Conservation (phyloP, 2,888 invertebrate species). For the Caenorhabditis drosophilae region DNA sequence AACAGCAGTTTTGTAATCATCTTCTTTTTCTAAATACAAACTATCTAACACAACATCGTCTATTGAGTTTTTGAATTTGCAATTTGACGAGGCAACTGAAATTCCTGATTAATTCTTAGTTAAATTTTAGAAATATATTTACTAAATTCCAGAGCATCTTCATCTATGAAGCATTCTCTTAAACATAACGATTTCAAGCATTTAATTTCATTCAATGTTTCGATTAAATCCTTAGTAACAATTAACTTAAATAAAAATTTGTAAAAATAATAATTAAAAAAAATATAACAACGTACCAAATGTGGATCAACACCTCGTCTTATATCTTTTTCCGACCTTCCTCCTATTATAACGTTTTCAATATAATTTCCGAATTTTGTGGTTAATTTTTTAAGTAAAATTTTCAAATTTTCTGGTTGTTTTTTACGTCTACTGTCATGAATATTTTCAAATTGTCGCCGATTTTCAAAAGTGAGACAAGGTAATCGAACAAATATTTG, state of each 20-base stretch:
- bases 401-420: too few relatives aligned
- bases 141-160: not conserved
- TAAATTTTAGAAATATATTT: not conserved
- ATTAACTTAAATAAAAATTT: not conserved
- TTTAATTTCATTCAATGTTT: not conserved
- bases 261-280: too few relatives aligned
- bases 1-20: not conserved
- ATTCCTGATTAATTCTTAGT: not conserved
- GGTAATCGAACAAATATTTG: too few relatives aligned
- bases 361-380: too few relatives aligned
- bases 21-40: not conserved
- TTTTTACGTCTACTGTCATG: too few relatives aligned
- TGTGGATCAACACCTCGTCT: too few relatives aligned
- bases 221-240: not conserved
- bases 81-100: not conserved
- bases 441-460: too few relatives aligned
- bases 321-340: too few relatives aligned
- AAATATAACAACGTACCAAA: too few relatives aligned
- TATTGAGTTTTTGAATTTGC: not conserved
- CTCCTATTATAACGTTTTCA: too few relatives aligned
- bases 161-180: not conserved
- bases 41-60: not conserved
- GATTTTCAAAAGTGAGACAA: too few relatives aligned
- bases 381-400: too few relatives aligned
- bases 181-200: not conserved